phyloP scores from a whole-genome alignment of 2,888 invertebrate genomes.

The Philopedon plagiatum region DNA sequence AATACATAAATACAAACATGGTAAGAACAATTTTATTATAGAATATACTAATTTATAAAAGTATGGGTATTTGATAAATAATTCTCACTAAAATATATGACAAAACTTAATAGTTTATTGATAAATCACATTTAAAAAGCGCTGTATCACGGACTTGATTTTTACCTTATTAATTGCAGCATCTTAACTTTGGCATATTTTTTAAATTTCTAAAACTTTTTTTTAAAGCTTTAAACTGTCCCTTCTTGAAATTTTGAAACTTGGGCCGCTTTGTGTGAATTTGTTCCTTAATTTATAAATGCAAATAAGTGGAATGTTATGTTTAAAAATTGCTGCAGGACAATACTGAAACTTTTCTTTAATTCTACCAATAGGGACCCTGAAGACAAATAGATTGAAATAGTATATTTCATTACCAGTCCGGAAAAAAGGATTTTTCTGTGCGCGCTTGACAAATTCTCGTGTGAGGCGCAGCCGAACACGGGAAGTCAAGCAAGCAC shows the following conservation, averaged over 20 bases:
- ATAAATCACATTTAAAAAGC: constrained; percentile 36
- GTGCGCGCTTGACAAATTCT: too few species aligned
- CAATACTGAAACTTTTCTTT: constrained; percentile 26
- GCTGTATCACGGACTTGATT: constrained; percentile 7
- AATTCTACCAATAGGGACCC: too few species aligned
- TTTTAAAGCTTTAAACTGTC: too few species aligned
- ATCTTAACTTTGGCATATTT: not conserved
- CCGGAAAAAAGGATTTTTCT: too few species aligned
- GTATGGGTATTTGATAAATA: constrained; percentile 15
- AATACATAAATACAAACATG: constrained; percentile 4
- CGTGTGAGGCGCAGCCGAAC: too few species aligned
- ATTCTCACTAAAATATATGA: constrained; percentile 39
- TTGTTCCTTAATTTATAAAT: not conserved
- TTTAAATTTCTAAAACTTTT: too few species aligned
- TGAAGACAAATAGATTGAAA: too few species aligned
- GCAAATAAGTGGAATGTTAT: not conserved
- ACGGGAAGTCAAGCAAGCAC: too few species aligned
- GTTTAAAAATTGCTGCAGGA: not conserved
- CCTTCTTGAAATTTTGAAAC: not conserved
- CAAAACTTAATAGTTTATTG: constrained; percentile 29
- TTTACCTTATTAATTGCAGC: constrained; percentile 9
- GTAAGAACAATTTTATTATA: not conserved
- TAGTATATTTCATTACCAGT: too few species aligned
- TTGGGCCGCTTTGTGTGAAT: not conserved
- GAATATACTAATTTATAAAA: constrained; percentile 24